Base-by-base conservation (phyloP, 2,113 vertebrate species). In the Mormoops blainvillei region DNA sequence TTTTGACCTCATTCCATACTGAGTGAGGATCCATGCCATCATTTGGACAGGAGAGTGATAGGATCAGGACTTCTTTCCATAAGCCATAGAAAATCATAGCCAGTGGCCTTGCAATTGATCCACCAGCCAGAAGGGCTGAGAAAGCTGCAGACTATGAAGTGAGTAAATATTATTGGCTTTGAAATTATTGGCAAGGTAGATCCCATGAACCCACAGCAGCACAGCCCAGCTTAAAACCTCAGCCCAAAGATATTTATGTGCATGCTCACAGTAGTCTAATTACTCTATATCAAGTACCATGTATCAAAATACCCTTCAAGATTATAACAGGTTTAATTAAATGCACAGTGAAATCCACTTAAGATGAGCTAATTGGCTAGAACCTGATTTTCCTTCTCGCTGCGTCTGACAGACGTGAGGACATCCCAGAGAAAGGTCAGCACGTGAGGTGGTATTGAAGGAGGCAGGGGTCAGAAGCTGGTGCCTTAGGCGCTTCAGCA, bases 291-390 rank as follows among this genome's bases (percentile, higher is more conserved):
- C 96, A 86, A 97, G 95, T 86, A 92, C 94, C 89, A 92, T 96
- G 97, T 97, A 97, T 97, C 96, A 96, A 97, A 97, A 97, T 97
- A 96, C 97, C 97, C 97, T 98, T 97, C 92, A 96, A 95, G 95
- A 97, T 96, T 96, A 87, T 96, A 98, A 95, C 95, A 96, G 95
- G 86, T 97, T 97, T 97, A 97, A 97, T 98, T 97, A 97, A 97
- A 97, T 97, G 97, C 97, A 94, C 97, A 93, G 95, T 94, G 95
- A 96, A 98, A 97, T 97, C 97, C 95, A 95, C 94, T 98, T 98
- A 97, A 93, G 78, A 97, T 93, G 91, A 97, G 78, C 92, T 98
- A 97, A 98, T 97, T 98, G 95, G 92, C 88, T 93, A 97, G 96
- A 97, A 96, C 94, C 85, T 97, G 93, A 97, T 97, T 98, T 97